phyloP scores from a whole-genome alignment of 1,140 invertebrate species.

The Penaeus vannamei region DNA sequence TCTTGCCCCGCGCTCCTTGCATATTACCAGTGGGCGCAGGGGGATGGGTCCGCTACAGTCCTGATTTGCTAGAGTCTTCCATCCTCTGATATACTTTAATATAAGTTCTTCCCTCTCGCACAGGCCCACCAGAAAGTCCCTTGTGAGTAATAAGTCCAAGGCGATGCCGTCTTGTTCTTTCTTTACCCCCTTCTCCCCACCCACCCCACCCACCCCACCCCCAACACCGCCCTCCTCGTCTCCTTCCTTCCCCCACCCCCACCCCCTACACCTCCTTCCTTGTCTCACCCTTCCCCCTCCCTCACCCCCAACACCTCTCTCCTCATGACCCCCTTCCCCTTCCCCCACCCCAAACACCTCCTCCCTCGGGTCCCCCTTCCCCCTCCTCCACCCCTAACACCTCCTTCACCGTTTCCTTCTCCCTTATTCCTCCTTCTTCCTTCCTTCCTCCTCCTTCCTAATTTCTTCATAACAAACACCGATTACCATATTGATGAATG shows the following conservation, averaged over 20 bases:
- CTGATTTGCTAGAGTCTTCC: conserved; percentile 17
- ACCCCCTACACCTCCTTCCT: too few species aligned
- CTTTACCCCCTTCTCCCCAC: too few species aligned
- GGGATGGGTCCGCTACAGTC: not conserved
- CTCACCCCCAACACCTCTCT: too few species aligned
- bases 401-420: not conserved
- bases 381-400: not conserved
- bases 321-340: not conserved
- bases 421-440: too few species aligned
- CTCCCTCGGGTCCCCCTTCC: not conserved
- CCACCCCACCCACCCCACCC: too few species aligned
- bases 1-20: not conserved
- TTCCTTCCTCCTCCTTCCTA: too few species aligned
- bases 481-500: too few species aligned
- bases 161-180: too few species aligned
- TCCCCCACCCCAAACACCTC: not conserved
- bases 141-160: too few species aligned
- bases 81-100: conserved; percentile 23
- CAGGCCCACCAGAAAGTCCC: too few species aligned
- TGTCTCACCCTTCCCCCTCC: not conserved
- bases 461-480: too few species aligned
- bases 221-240: too few species aligned
- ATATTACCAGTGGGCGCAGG: not conserved
- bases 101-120: conserved; percentile 2
- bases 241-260: not conserved